These are phyloP conservation scores for Microhierax caerulescens DNA, from an alignment of 2,797 vertebrate species.

Conservation along the genomic window DNA sequence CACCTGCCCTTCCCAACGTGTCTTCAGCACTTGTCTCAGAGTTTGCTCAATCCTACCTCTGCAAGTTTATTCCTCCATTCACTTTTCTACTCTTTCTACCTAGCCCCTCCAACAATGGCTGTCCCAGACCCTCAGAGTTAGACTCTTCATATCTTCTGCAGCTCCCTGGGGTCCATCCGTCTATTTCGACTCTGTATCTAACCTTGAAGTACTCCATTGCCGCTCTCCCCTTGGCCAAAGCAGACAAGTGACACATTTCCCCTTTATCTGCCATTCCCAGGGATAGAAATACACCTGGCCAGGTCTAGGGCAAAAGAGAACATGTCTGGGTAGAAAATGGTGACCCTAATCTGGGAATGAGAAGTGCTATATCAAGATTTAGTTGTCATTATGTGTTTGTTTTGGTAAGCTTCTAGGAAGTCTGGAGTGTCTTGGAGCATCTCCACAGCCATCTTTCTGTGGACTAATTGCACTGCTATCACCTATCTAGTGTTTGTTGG, in stretches of 20 bases:
- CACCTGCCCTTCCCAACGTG: background rate
- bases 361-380: background rate
- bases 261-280: background rate
- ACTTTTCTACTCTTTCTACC: background rate
- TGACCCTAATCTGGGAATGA: background rate
- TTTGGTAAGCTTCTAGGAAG: background rate
- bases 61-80: background rate
- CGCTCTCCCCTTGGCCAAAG: background rate
- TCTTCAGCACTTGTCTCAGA: background rate
- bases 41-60: background rate
- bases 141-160: background rate
- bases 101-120: background rate
- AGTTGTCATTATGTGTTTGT: background rate
- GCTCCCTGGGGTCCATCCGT: background rate
- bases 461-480: background rate
- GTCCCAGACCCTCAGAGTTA: background rate
- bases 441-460: background rate
- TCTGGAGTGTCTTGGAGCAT: background rate
- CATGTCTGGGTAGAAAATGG: background rate
- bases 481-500: background rate
- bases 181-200: background rate
- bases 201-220: background rate
- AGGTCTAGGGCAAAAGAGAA: background rate
- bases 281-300: background rate
- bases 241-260: background rate